Base-by-base conservation (phyloP, 2,888 invertebrate genomes). In the Syrphus vitripennis region DNA sequence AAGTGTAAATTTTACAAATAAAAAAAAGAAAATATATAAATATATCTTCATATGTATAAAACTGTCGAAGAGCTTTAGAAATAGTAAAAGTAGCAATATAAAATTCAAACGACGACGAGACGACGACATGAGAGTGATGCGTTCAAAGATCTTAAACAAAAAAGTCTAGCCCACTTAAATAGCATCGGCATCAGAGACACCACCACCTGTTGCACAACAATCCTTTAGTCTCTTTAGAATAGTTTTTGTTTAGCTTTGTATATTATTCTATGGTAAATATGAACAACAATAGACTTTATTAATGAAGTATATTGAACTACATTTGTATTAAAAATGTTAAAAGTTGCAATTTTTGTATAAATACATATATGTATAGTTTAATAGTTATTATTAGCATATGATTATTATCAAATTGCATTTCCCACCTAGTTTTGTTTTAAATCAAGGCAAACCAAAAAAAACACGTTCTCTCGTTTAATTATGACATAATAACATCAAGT, bases 171-270 rank as follows among this genome's bases (percentile, higher is more conserved):
- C 31, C 53, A 59, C 74, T 59, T 24, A 57, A 72, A 37, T 40
- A 42, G 26, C 7, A 14, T 4, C 34, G 10, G n/a, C 26, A 29
- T 3, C 6, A 48, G 12, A 65, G 42, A 29, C 72, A 79, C n/a
- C n/a, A n/a, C n/a, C n/a, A n/a, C 78, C 63, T 72, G 72, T 65
- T 72, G 45, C 42, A 42, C 7, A 40, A 42, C 7, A 40, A 26
- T 48, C 34, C 37, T 55, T 59, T 55, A 16, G 29, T 55, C 55
- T 29, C 7, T 14, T n/a, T 12, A 40, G 4, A 55, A 16, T 10
- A 10, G 12, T 24, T 5, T 1, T 42, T 12, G 5, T 63, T 50
- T n/a, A 48, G 7, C 3, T 40, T 63, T 40, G 4, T n/a, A 40
- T 24, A 6, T 21, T n/a, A n/a, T 21, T 61, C 5, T 4, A 16